Base-by-base conservation (phyloP, 2,888 invertebrate species). In the Cerceris ruficornis region DNA sequence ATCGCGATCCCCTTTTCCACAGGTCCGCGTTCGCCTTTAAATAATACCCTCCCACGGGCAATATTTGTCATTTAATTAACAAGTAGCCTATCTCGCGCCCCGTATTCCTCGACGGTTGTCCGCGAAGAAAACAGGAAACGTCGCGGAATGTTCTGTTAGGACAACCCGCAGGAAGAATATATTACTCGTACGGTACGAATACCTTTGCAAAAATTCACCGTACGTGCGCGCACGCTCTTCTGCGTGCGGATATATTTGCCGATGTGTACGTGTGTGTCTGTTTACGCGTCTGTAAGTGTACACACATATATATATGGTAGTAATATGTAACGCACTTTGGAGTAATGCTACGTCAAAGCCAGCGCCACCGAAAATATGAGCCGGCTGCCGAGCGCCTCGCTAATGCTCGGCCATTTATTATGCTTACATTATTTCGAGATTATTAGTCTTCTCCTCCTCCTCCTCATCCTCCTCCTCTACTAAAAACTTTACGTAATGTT, bases 271-370 rank as follows among this genome's bases (percentile, higher is more conserved):
- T 77, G 58, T 52, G 65, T 58, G 11, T 6, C 14, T 13, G 50
- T 6, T 28, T 14, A 39, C 39, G 13, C 15, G 49, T 43, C 2
- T 41, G 42, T 28, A 17, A 15, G 64, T 46, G 14, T 13, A 15
- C 11, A 75, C 84, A 83, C 79, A 77, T 84, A 85, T 80, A 74
- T 84, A 71, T 82, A 77, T 76, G 82, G 84, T 81, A 80, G 90
- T 89, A 90, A 91, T 91, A 91, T 89, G 91, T 91, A 91, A 91
- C 89, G 89, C 88, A 88, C 88, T 90, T 90, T 90, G 89, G 91
- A 92, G 90, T 91, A 91, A 92, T 91, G 91, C 89, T 87, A 84
- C 90, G 92, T 92, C 92, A 92, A 91, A 92, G 89, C 90, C 92
- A 91, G 91, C 90, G 90, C 90, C 89, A 90, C 90, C 91, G 88